Evolutionary conservation across 2,888 invertebrate species (phyloP).

Genomic region (Pandemis corylana): DNA sequence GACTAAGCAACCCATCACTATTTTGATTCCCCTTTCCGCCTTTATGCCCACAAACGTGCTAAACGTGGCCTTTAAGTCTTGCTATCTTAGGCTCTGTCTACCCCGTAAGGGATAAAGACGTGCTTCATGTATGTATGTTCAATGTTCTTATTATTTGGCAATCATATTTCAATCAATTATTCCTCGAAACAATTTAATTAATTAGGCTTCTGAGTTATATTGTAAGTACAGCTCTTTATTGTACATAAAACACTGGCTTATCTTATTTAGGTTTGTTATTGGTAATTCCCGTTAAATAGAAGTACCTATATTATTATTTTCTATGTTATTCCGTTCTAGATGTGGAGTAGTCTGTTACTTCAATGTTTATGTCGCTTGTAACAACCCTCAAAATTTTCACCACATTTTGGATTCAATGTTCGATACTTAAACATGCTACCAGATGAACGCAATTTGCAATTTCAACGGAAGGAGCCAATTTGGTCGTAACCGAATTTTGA

Average conservation of each 20-base stretch:
- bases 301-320: too few relatives aligned
- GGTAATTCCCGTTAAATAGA: too few relatives aligned
- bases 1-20: too few relatives aligned
- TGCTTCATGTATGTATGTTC: too few relatives aligned
- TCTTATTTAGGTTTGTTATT: too few relatives aligned
- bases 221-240: neutral
- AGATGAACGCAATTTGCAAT: slow-evolving; percentile 31
- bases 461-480: slow-evolving; percentile 27
- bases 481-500: slow-evolving; percentile 25
- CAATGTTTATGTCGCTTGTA: neutral
- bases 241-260: too few relatives aligned
- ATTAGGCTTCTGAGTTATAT: neutral
- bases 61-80: too few relatives aligned
- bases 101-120: too few relatives aligned
- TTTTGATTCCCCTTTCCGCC: too few relatives aligned
- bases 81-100: too few relatives aligned
- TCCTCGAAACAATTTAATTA: neutral
- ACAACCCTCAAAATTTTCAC: neutral
- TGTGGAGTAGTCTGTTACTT: neutral
- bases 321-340: neutral
- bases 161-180: slow-evolving; percentile 14
- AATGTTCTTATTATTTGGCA: slow-evolving; percentile 13
- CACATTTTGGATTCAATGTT: neutral
- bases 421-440: neutral
- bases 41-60: too few relatives aligned